These are phyloP conservation scores for Nanger granti DNA, from an alignment of 2,113 vertebrate genomes.

Conservation along the genomic window DNA sequence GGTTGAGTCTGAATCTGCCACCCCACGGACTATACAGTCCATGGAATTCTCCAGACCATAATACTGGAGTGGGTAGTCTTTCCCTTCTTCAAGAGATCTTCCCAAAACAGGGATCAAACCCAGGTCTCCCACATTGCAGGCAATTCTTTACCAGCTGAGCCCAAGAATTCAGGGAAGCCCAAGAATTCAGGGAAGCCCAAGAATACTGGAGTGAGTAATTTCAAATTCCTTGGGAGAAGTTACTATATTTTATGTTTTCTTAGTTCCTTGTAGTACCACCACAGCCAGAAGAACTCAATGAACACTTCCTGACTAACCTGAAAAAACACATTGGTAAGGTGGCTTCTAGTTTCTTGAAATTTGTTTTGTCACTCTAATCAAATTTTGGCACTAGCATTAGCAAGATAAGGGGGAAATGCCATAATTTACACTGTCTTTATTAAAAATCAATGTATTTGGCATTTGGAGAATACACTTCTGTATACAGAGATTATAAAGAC, in stretches of 20 bases:
- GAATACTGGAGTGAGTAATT: not conserved
- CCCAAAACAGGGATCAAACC: not conserved
- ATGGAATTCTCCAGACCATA: not conserved
- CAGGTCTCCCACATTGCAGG: not conserved
- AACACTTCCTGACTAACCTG: not conserved
- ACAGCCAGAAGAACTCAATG: not conserved
- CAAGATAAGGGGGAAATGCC: not conserved
- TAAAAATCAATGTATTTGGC: not conserved
- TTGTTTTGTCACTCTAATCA: not conserved
- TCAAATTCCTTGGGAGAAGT: not conserved
- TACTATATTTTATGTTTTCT: not conserved
- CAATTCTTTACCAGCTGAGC: not conserved
- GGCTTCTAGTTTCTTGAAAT: not conserved
- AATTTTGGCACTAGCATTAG: not conserved
- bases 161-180: not conserved
- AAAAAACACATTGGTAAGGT: not conserved
- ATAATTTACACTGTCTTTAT: not conserved
- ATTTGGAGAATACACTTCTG: not conserved
- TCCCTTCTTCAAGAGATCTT: not conserved
- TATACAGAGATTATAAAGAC: not conserved
- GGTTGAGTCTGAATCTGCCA: rapidly evolving
- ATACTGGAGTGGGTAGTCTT: not conserved
- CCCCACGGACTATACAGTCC: not conserved
- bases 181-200: not conserved
- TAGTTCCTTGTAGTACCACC: not conserved